Evolutionary conservation across 2,888 invertebrate species (phyloP), one percentile per base, ranked within the genome.

Genomic region (Tineola bisselliella): DNA sequence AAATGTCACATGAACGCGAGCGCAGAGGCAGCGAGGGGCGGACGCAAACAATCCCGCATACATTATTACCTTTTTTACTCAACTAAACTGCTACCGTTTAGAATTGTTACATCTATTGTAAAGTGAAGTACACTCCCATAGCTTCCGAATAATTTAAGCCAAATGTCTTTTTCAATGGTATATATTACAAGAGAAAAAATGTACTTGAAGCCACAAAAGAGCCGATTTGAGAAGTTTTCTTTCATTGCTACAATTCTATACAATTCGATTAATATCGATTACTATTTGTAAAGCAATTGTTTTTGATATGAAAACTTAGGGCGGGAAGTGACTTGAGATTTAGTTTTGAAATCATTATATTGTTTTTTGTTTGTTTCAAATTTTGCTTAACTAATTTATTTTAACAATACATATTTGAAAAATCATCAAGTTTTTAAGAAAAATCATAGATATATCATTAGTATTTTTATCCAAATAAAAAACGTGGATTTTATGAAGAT

Each of bases 81-180:
- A 15, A 43, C 48, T 3, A 48, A 77, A 73, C 31, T 70, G 79
- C 79, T 78, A 77, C 82, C 73, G 75, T 68, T 64, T 68, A 25
- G n/a, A 54, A 68, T 54, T 25, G 17, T 59, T 61, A 69, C 72
- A 73, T 73, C 75, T 69, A 70, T 81, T 81, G 77, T 81, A 54
- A 10, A 48, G 77, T 77, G 76, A 70, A 69, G 74, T 25, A 73
- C 71, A 79, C 84, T 84, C 84, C 84, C 69, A 79, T 76, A 77
- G 75, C 78, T 82, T 82, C 83, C 83, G 82, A 83, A 86, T 86
- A 84, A 84, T 86, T 86, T 84, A 77, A 76, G 43, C 69, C 77
- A 72, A 75, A 74, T 69, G 72, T 70, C 73, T 75, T 77, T 68
- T 72, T 67, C 66, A 65, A 52, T 38, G 15, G 86, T 86, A 81